Evolutionary conservation across 2,888 invertebrate genomes (phyloP).

Genomic region (Cosmorhoe ocellata): DNA sequence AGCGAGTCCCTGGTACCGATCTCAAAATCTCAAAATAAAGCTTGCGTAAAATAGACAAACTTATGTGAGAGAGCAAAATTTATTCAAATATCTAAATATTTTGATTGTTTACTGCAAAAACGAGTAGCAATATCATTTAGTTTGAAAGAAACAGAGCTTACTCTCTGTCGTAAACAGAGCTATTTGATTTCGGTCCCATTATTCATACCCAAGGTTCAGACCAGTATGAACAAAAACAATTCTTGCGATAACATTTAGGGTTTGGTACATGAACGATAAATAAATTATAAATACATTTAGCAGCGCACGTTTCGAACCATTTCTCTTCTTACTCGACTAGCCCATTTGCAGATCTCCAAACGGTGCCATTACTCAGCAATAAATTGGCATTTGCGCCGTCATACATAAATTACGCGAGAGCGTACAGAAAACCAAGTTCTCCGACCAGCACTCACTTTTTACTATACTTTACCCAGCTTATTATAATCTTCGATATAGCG

Average conservation of each 20-base stretch:
- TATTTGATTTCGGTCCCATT: conserved; percentile 40
- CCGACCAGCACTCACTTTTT: conserved; percentile 65
- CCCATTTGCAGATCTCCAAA: conserved; percentile 81
- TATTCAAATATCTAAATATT: no score
- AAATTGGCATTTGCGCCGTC: conserved; percentile 81
- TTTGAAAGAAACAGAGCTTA: conserved; percentile 12
- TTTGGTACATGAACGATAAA: conserved; percentile 73
- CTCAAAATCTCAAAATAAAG: no score
- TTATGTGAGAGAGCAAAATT: no score
- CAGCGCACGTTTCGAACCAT: conserved; percentile 73
- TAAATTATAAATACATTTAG: conserved; percentile 82
- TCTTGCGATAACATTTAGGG: conserved; percentile 67
- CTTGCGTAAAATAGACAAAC: no score
- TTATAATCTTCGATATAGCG: conserved; percentile 41
- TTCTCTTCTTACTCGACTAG: conserved; percentile 79
- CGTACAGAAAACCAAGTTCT: conserved; percentile 72
- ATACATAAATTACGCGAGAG: conserved; percentile 80
- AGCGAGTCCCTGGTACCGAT: no score
- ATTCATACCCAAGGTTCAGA: conserved; percentile 43
- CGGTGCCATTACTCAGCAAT: conserved; percentile 81
- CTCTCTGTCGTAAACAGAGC: conserved; percentile 19
- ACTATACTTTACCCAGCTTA: conserved; percentile 40
- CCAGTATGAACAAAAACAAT: conserved; percentile 49
- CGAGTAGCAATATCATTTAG: neutral
- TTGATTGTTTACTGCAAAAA: no score